Base-by-base conservation (phyloP, 2,888 invertebrate species). In the Liodrosophila aerea region DNA sequence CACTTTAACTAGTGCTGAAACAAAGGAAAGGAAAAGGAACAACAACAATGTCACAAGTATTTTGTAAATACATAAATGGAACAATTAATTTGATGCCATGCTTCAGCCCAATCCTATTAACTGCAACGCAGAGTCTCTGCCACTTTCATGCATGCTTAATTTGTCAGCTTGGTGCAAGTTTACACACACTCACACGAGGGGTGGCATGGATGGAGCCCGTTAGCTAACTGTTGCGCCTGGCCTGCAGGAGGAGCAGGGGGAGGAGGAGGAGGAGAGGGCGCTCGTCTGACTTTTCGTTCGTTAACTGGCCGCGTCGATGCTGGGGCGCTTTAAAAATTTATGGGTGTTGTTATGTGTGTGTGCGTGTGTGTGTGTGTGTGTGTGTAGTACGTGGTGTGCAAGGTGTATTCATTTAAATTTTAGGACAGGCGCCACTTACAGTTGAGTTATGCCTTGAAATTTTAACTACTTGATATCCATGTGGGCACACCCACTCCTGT, bases 81-180 rank as follows among this genome's bases (percentile, higher is more conserved):
- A 83, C 83, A 85, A 85, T 83, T 82, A 82, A 82, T 80, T 82
- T 73, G 72, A 76, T 85, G 71, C 56, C 74, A 65, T 62, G 66
- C 64, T 69, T 34, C 62, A 71, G 68, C 56, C 58, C 67, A 80
- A 85, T 85, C 72, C 81, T 72, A 64, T 81, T 83, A 76, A 71
- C 73, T 73, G 64, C 65, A 77, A 56, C 60, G 53, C 37, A 52
- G 47, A 59, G 47, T 49, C 39, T 39, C 58, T 50, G 53, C 51
- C 51, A 59, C 56, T 62, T 68, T 71, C 85, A 77, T 84, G 82
- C 77, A 81, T 84, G 74, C 85, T 76, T 76, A 76, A 77, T 76
- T 73, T 84, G 74, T 73, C 77, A 84, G 81, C 59, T 76, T 69
- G 57, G 22, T 80, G 56, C 63, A 56, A 61, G 66, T 57, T 80